Conservation (phyloP, 2,113 vertebrate species). For the Notiomystis cincta region DNA sequence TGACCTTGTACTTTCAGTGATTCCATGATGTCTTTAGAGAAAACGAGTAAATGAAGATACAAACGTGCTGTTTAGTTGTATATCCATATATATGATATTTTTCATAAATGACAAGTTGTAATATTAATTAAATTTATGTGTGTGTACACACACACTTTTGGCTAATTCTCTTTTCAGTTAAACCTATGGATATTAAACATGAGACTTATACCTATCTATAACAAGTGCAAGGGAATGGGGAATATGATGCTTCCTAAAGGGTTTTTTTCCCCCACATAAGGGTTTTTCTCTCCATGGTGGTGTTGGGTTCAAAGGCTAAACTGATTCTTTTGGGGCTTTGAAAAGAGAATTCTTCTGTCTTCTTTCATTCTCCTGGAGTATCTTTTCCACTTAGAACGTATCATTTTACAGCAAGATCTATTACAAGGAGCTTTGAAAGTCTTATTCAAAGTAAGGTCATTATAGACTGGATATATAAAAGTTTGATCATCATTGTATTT, state of each 20-base stretch:
- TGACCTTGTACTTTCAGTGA: constrained; percentile 65
- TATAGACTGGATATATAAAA: not conserved
- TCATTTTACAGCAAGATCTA: not conserved
- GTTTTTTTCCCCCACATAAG: not conserved
- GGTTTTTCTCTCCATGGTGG: not conserved
- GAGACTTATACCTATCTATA: not conserved
- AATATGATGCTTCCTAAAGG: not conserved
- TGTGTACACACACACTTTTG: not conserved
- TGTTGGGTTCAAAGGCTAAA: not conserved
- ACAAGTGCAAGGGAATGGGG: not conserved
- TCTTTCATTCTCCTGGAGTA: not conserved
- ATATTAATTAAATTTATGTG: not conserved
- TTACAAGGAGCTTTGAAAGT: not conserved
- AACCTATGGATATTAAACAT: not conserved
- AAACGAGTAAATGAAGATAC: not conserved
- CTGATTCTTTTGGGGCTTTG: not conserved
- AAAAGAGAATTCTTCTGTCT: not conserved
- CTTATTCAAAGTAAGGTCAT: not conserved
- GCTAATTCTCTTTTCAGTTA: not conserved
- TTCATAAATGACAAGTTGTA: not conserved
- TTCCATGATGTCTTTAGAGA: constrained; percentile 3
- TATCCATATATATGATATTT: not conserved
- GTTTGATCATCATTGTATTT: not conserved
- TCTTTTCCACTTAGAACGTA: not conserved
- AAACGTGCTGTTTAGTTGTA: not conserved